Conservation (phyloP, 2,888 invertebrate genomes). For the Erebia ligea region DNA sequence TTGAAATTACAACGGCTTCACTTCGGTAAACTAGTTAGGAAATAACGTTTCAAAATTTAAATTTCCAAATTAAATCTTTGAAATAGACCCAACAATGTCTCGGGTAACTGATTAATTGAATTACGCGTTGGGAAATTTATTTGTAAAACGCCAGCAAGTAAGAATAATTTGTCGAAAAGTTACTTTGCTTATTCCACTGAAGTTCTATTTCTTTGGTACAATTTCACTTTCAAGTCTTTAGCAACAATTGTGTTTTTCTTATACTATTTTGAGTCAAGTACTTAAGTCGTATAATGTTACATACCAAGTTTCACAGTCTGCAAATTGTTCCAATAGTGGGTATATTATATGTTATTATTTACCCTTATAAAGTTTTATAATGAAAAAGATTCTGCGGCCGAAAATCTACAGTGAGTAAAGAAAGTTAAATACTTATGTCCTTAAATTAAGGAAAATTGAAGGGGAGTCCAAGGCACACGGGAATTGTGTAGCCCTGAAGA, state of each 20-base stretch:
- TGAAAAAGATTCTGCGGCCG: too few species aligned
- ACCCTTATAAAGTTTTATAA: too few species aligned
- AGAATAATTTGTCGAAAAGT: conserved; percentile 13
- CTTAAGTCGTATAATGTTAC: too few species aligned
- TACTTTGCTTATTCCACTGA: conserved; percentile 10
- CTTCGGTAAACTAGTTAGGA: conserved; percentile 16
- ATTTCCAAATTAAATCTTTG: conserved; percentile 31
- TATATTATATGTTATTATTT: too few species aligned
- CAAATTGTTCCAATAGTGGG: too few species aligned
- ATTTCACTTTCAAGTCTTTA: neutral
- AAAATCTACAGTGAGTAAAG: too few species aligned
- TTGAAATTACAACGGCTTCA: conserved; percentile 5
- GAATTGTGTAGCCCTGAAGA: too few species aligned
- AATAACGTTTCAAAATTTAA: conserved; percentile 20
- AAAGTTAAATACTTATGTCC: too few species aligned
- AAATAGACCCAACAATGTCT: conserved; percentile 23
- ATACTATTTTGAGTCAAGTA: too few species aligned
- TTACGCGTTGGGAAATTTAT: conserved; percentile 28
- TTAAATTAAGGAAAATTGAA: too few species aligned
- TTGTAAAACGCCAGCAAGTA: conserved; percentile 23
- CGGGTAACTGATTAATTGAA: conserved; percentile 27
- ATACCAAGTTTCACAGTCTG: too few species aligned
- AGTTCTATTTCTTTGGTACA: neutral
- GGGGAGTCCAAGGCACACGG: too few species aligned
- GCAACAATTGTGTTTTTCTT: neutral